phyloP scores from a whole-genome alignment of 2,113 vertebrate species.

The Phodopus roborovskii region DNA sequence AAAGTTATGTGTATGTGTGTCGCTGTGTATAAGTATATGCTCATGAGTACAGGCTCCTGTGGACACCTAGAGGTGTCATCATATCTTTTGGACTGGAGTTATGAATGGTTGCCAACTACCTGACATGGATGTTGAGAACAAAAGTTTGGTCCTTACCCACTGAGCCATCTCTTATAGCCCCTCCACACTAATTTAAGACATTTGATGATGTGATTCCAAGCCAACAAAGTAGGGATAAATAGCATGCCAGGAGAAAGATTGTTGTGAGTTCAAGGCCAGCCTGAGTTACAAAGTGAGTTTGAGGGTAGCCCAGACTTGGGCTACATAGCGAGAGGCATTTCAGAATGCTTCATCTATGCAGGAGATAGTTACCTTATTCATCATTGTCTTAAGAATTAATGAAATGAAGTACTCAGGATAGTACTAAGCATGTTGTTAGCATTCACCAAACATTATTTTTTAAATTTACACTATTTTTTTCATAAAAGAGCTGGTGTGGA shows the following conservation, averaged over 20 bases:
- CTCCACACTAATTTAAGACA: background rate
- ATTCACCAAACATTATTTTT: conserved; percentile 37
- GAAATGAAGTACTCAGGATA: background rate
- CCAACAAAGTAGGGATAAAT: background rate
- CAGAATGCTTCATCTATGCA: background rate
- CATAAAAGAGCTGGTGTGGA: conserved; percentile 5
- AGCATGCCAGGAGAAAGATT: background rate
- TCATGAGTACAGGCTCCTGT: background rate
- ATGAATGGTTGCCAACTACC: too few species aligned
- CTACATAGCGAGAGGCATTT: background rate
- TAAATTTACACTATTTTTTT: background rate
- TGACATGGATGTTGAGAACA: background rate
- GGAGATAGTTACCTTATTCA: conserved; percentile 10
- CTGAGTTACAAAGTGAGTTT: background rate
- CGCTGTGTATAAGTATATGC: background rate
- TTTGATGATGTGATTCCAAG: background rate
- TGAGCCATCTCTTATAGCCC: background rate
- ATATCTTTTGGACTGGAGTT: background rate
- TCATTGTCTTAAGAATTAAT: background rate
- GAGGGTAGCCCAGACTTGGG: background rate
- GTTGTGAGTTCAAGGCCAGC: background rate
- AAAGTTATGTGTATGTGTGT: background rate
- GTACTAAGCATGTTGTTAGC: background rate
- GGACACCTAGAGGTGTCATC: background rate
- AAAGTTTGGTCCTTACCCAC: background rate